These are phyloP conservation scores for Nephila pilipes DNA, from an alignment of 1,140 invertebrate genomes.

Conservation along the genomic window DNA sequence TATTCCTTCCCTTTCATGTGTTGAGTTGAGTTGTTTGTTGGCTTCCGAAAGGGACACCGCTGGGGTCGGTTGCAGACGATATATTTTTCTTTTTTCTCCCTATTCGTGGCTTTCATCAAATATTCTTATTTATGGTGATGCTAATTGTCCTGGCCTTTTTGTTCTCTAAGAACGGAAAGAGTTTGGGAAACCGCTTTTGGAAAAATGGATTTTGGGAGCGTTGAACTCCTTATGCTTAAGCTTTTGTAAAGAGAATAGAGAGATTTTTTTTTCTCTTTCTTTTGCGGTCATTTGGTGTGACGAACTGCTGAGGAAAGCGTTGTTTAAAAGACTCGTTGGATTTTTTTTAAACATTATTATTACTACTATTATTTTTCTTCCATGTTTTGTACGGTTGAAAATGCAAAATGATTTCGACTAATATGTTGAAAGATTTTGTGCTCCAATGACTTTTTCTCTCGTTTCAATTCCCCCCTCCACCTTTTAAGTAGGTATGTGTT, in stretches of 20 bases:
- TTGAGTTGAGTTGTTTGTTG: not conserved
- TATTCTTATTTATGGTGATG: constrained; percentile 13
- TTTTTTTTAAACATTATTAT: not conserved
- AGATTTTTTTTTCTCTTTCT: not conserved
- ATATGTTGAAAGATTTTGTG: not conserved
- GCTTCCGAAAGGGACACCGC: not conserved
- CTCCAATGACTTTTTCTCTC: not conserved
- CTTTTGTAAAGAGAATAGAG: not conserved
- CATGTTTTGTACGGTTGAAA: not conserved
- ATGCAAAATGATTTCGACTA: constrained; percentile 1
- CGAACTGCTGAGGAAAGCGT: not conserved
- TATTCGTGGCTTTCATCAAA: not conserved
- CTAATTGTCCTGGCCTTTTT: not conserved
- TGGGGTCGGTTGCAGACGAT: not conserved
- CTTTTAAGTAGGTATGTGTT: not conserved
- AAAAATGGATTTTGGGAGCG: not conserved
- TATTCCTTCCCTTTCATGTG: not conserved
- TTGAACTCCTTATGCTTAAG: not conserved
- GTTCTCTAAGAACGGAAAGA: not conserved
- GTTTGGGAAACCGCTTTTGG: not conserved
- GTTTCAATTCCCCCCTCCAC: not conserved
- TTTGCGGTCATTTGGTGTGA: constrained; percentile 25
- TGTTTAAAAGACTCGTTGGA: not conserved
- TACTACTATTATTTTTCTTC: not conserved
- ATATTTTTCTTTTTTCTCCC: not conserved